Conservation (phyloP, 92 coral and sea anemone genomes). For the Bergia sp. region DNA sequence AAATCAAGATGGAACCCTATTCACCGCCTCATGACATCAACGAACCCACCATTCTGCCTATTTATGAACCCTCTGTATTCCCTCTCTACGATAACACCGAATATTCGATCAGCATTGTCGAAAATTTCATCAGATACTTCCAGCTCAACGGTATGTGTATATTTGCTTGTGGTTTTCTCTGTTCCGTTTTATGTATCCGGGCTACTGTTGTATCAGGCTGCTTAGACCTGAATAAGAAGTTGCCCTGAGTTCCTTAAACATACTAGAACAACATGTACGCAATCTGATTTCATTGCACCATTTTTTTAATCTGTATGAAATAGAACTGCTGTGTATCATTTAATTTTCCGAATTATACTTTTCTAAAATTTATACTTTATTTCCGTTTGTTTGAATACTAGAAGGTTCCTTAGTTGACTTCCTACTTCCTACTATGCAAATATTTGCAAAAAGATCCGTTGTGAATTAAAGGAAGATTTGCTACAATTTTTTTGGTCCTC, state of each 20-base stretch:
- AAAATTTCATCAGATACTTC: conserved; percentile 66
- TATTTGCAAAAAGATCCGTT: too few species aligned
- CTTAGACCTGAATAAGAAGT: neutral
- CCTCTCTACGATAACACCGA: conserved; percentile 64
- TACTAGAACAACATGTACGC: neutral
- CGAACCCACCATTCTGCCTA: conserved; percentile 14
- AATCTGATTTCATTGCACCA: neutral
- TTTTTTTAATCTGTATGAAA: too few species aligned
- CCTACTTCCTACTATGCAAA: neutral
- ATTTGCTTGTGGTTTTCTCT: neutral
- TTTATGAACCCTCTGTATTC: conserved; percentile 19
- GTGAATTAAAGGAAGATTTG: too few species aligned
- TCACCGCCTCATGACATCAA: neutral
- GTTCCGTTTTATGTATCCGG: neutral
- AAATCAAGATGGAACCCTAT: conserved; percentile 25
- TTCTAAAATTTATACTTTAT: too few species aligned
- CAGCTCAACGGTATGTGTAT: conserved; percentile 32
- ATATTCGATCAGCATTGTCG: conserved; percentile 69
- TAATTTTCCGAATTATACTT: too few species aligned
- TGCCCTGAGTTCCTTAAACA: neutral
- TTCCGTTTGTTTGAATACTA: neutral
- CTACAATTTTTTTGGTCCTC: neutral
- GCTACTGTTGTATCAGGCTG: neutral
- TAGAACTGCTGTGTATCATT: neutral
- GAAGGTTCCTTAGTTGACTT: neutral